Evolutionary conservation across 2,797 vertebrate genomes (phyloP), one percentile per base, ranked within the genome.

Genomic region (Gobionotothen gibberifrons): DNA sequence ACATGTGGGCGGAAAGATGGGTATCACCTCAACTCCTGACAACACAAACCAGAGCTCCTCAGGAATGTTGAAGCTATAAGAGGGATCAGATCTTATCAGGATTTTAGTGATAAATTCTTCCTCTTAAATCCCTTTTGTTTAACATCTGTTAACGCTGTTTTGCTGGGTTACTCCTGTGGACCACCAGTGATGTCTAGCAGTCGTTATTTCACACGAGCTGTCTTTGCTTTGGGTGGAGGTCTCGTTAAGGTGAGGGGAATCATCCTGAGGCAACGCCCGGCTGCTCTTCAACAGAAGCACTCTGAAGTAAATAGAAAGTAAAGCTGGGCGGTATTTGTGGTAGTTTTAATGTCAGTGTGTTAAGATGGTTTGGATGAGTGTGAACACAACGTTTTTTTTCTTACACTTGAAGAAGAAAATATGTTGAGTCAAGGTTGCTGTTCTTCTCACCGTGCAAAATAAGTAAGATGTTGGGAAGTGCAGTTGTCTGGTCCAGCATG

Each of bases 1-100:
- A 76, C 74, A 74, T 54, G 21, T 36, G 17, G 9, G 44, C 46
- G 44, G 9, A 1, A 14, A 19, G 43, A 39, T 69, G 40, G 49
- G 29, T 79, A 66, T 81, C 63, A 74, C 67, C 59, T 70, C 57
- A 66, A 71, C 59, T 32, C 49, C 60, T 54, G n/a, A n/a, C 36
- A 85, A 89, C 71, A 74, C 75, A 79, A 85, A 68, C 3, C 72
- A 88, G 78, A 72, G 61, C 65, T 57, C 58, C 52, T 46, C 67
- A 77, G 89, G 89, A 88, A 90, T 92, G 80, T 68, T 17, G 21
- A 9, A 43, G 63, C 69, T 52, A 57, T 43, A 53, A 54, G 53
- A 68, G 39, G 60, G 13, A 62, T 72, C 11, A 1, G 69, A 76
- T 86, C 66, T 83, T 84, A 83, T 85, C 86, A 54, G 22, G 55